A percentile compares a stretch with the other conserved stretches of the same genome.
These are phyloP conservation scores for Drosophila oshimai DNA, from an alignment of 1,140 invertebrate species.

Conservation along the genomic window DNA sequence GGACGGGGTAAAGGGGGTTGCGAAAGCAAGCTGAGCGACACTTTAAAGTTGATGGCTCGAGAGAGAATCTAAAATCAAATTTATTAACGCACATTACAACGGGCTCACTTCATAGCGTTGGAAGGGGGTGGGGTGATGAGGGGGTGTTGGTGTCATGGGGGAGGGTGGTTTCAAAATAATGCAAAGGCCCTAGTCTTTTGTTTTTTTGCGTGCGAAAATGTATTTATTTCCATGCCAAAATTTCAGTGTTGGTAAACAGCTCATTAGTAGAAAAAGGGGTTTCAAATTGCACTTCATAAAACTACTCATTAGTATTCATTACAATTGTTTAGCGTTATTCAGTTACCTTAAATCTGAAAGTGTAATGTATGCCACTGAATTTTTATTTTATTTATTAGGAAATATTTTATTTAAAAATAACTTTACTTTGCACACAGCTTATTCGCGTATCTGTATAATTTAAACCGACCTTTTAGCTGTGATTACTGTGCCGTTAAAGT, in stretches of 20 bases:
- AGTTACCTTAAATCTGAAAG: too few relatives aligned
- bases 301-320: too few relatives aligned
- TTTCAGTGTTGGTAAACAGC: background rate
- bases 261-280: too few relatives aligned
- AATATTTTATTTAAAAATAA: too few relatives aligned
- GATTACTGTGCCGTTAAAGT: conserved; percentile 2
- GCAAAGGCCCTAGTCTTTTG: conserved; percentile 15
- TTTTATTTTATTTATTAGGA: background rate
- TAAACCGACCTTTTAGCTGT: background rate
- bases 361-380: too few relatives aligned
- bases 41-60: conserved; percentile 70
- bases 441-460: background rate
- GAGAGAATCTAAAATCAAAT: conserved; percentile 74
- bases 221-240: conserved; percentile 13
- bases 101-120: conserved; percentile 66
- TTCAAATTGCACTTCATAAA: too few relatives aligned
- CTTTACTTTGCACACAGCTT: too few relatives aligned
- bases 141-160: background rate
- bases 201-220: conserved; percentile 8
- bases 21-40: conserved; percentile 32
- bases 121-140: background rate
- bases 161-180: conserved; percentile 14
- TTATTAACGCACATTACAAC: conserved; percentile 78
- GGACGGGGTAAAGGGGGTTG: background rate
- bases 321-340: too few relatives aligned